Conservation (phyloP, 2,888 invertebrate species). For the Acanthosepion pharaonis region DNA sequence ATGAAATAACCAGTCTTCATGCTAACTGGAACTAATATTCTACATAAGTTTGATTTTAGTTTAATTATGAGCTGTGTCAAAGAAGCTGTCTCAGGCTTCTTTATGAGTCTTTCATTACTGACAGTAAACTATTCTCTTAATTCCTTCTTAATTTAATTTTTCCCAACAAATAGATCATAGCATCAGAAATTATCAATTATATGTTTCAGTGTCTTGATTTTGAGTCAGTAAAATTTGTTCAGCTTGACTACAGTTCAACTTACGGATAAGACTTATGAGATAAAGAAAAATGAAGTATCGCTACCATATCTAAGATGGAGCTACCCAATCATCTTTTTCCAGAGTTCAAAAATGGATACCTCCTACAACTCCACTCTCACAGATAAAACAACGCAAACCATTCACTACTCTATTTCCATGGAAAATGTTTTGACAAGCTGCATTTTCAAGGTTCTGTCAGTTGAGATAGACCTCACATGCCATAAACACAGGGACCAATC, state of each 20-base stretch:
- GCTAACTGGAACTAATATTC: neutral
- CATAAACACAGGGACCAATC: no score
- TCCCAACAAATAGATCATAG: neutral
- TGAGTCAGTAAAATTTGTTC: neutral
- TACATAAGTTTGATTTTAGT: neutral
- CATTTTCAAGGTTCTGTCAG: no score
- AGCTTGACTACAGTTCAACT: neutral
- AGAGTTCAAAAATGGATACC: no score
- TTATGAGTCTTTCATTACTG: constrained; percentile 17
- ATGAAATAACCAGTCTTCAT: neutral
- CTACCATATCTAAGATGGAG: no score
- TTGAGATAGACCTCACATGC: no score
- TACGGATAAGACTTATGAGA: no score
- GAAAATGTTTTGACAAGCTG: no score
- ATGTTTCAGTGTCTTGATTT: constrained; percentile 2
- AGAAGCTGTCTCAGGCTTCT: neutral
- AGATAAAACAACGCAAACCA: no score
- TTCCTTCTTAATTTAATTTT: neutral
- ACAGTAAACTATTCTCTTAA: neutral
- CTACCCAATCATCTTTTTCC: no score
- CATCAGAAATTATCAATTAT: neutral
- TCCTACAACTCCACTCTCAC: no score
- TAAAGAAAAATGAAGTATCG: no score
- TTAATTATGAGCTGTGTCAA: neutral
- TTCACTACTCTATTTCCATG: no score